phyloP scores from a whole-genome alignment of 1,140 invertebrate species.

The Heterodera schachtii region DNA sequence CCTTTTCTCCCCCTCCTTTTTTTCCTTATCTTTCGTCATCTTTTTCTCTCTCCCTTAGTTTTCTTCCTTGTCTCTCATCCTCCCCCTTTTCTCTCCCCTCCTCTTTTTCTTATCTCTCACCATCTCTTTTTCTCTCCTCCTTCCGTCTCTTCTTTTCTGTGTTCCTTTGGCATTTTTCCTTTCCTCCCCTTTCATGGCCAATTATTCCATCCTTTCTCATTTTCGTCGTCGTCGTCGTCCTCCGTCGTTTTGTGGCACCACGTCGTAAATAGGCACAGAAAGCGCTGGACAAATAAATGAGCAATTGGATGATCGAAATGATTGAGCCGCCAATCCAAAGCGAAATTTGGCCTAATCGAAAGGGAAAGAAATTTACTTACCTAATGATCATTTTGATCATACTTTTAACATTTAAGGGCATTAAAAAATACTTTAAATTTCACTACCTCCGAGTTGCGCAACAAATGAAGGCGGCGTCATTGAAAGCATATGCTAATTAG shows the following conservation, averaged over 20 bases:
- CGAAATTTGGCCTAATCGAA: constrained; percentile 54
- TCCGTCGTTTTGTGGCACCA: constrained; percentile 1
- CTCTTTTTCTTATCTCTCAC: no score
- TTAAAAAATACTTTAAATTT: not conserved
- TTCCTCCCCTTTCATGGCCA: no score
- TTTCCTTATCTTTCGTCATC: no score
- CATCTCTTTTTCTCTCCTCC: no score
- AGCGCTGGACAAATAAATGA: constrained; percentile 44
- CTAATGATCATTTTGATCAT: no score
- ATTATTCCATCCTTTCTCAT: not conserved
- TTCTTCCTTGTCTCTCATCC: no score
- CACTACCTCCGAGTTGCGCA: constrained; percentile 56
- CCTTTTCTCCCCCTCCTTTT: no score
- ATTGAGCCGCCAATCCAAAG: constrained; percentile 60
- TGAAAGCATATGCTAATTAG: constrained; percentile 38
- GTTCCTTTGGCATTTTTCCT: no score
- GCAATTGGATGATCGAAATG: constrained; percentile 55
- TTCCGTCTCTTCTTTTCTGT: no score
- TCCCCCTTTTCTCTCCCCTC: no score
- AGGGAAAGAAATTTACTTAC: not conserved
- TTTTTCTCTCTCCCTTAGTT: no score
- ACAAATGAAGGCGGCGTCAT: constrained; percentile 55
- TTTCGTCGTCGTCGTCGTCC: not conserved
- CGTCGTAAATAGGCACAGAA: constrained; percentile 26
- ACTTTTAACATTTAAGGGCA: constrained; percentile 11